A percentile compares a stretch with the other conserved stretches of the same genome.
These are phyloP conservation scores for Porites lutea DNA, from an alignment of 64 coral and sea anemone genomes.

Conservation along the genomic window DNA sequence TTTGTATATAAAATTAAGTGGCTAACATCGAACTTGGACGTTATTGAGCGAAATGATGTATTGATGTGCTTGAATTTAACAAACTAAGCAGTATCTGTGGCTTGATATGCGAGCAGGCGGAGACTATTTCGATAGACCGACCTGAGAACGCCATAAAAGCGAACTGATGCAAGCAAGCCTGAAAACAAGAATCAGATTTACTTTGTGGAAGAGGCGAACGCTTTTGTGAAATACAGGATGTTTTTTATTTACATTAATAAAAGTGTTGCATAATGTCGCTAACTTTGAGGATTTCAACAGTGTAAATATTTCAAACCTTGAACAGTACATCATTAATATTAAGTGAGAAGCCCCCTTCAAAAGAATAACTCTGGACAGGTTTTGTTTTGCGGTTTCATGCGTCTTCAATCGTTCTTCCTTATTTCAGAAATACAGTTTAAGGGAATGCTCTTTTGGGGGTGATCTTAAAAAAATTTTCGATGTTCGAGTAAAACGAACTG, in stretches of 20 bases:
- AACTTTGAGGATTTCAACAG: background rate
- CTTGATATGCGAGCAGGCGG: background rate
- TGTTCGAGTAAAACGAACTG: no score
- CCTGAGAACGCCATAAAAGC: background rate
- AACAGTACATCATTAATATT: background rate
- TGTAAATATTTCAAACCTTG: background rate
- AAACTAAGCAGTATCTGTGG: background rate
- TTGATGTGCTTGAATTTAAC: background rate
- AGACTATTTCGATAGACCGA: background rate
- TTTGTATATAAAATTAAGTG: no score
- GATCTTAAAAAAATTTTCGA: no score
- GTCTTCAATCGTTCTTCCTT: background rate
- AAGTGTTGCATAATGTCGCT: constrained; percentile 1
- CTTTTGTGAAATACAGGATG: background rate
- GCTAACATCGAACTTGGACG: no score
- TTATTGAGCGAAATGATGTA: background rate
- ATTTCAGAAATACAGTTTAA: background rate
- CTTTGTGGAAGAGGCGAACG: background rate
- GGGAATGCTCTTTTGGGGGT: no score
- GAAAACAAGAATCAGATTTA: background rate
- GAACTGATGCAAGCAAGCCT: no score
- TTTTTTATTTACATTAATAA: constrained; percentile 19
- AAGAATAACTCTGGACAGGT: background rate
- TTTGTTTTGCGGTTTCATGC: background rate
- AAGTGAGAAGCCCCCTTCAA: background rate